These are phyloP conservation scores for Sebastes jordani DNA, from an alignment of 2,797 vertebrate species.

Conservation along the genomic window DNA sequence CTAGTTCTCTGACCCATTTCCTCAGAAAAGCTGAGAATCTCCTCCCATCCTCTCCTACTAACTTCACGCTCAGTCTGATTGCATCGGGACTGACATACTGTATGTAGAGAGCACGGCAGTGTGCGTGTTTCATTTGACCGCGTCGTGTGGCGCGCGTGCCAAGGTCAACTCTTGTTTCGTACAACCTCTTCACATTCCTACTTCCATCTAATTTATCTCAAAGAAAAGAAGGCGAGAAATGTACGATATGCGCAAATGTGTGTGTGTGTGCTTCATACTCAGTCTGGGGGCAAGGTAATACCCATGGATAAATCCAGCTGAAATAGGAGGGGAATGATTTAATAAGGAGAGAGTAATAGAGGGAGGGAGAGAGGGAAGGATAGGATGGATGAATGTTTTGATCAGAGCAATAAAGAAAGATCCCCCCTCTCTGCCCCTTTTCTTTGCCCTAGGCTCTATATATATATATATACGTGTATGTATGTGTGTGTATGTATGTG, in stretches of 20 bases:
- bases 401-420: conserved; percentile 77
- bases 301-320: conserved; percentile 60
- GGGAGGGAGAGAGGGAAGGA: conserved; percentile 55
- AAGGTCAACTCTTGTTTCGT: conserved; percentile 47
- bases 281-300: conserved; percentile 54
- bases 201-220: conserved; percentile 51
- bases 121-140: conserved; percentile 5
- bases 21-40: conserved; percentile 6
- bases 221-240: conserved; percentile 3
- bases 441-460: conserved; percentile 60
- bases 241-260: conserved; percentile 23
- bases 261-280: conserved; percentile 1
- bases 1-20: conserved; percentile 70
- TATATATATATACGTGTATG: not conserved
- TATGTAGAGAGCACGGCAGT: not conserved
- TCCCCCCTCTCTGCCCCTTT: conserved; percentile 53
- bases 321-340: conserved; percentile 71
- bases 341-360: conserved; percentile 72
- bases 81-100: conserved; percentile 36
- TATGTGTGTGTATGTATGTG: conserved; percentile 9
- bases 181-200: conserved; percentile 16
- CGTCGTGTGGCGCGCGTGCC: conserved; percentile 3
- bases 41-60: conserved; percentile 30
- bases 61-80: conserved; percentile 29
- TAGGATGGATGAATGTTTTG: conserved; percentile 75